Evolutionary conservation across 1,140 invertebrate species (phyloP), one percentile per base, ranked within the genome.

Genomic region (Ceratina calcarata): DNA sequence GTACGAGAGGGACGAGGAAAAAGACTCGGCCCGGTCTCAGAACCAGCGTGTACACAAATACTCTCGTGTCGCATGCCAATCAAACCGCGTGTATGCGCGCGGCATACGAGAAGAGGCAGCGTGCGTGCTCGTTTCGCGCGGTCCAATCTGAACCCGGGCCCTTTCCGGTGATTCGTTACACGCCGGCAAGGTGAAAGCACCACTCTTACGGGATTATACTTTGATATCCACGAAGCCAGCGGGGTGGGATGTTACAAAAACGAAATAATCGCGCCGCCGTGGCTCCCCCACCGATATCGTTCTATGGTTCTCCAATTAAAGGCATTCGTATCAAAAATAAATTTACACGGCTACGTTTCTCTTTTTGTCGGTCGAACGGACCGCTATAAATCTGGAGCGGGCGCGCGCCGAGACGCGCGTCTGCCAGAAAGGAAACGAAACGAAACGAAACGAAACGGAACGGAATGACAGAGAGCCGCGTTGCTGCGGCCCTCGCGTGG

Each of bases 1-100:
- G 79, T 82, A 84, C 32, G 66, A 66, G 55, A 58, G n/a, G 55
- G 58, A 69, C 22, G 62, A 70, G 80, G 55, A 74, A 69, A 15
- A 72, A 16, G 22, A 58, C 53, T 58, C 64, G 45, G 78, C 70
- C 24, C 60, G 82, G 80, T 76, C 77, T 62, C 76, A 37, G 82
- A 61, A 73, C 66, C 75, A 81, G 80, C 80, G 78, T 86, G 83
- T 90, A 86, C 89, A 90, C 89, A 89, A 90, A 89, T 91, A 90
- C 89, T 86, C 86, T 83, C 87, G 89, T 89, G 90, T 91, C 87
- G 88, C 89, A 89, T 91, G 91, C 89, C 91, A 92, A 92, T 92
- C 91, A 91, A 88, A 85, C 55, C 66, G 64, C 58, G 76, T 71
- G 69, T 78, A 78, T 37, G 32, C 71, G 55, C 78, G 68, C 73